Conservation (phyloP, 2,113 vertebrate species). For the Oostethus manadensis region DNA sequence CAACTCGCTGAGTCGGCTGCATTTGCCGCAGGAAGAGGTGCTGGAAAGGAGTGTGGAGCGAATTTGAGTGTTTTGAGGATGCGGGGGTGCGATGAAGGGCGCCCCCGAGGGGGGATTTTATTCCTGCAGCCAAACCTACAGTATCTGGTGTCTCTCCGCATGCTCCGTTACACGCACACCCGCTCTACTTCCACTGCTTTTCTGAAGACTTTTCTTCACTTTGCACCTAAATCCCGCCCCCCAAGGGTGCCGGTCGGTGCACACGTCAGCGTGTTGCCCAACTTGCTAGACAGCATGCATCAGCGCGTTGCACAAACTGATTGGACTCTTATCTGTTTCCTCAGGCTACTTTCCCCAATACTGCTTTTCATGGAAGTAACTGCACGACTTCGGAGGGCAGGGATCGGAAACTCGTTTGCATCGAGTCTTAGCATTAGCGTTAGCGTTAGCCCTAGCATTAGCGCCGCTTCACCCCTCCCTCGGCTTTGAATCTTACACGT, state of each 20-base stretch:
- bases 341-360: slow-evolving; percentile 27
- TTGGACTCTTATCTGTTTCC: slow-evolving; percentile 48
- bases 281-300: slow-evolving; percentile 59
- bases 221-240: slow-evolving; percentile 44
- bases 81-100: slow-evolving; percentile 36
- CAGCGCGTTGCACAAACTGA: slow-evolving; percentile 62
- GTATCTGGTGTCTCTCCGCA: slow-evolving; percentile 60
- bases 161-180: slow-evolving; percentile 43
- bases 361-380: slow-evolving; percentile 14
- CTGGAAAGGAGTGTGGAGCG: slow-evolving; percentile 25
- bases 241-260: slow-evolving; percentile 47
- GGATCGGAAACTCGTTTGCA: too few species aligned
- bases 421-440: too few species aligned
- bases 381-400: not conserved
- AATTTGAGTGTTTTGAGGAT: slow-evolving; percentile 37
- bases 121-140: slow-evolving; percentile 46
- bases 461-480: too few species aligned
- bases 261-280: slow-evolving; percentile 64
- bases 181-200: slow-evolving; percentile 27
- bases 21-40: slow-evolving; percentile 38
- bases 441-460: too few species aligned
- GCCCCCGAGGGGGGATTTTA: slow-evolving; percentile 50
- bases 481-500: too few species aligned
- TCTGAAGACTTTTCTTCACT: slow-evolving; percentile 50
- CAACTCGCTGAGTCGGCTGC: slow-evolving; percentile 59